A percentile compares a stretch with the other conserved stretches of the same genome.
These are phyloP conservation scores for Nycticryphes semicollaris DNA, from an alignment of 2,113 vertebrate species.

Conservation along the genomic window DNA sequence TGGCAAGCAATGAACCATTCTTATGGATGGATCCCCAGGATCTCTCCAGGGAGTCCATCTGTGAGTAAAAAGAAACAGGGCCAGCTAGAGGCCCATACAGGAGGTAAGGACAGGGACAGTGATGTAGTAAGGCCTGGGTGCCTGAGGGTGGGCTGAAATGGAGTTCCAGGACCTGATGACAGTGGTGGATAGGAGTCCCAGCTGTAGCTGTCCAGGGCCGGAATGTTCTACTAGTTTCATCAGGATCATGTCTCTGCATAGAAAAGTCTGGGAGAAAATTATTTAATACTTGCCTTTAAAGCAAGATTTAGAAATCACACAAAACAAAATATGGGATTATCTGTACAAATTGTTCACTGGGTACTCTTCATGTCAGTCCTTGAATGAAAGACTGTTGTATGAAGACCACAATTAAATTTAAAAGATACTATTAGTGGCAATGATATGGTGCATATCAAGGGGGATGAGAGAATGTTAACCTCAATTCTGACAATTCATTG, in stretches of 20 bases:
- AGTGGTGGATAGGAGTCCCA: not conserved
- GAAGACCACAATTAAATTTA: not conserved
- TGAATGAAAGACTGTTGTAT: not conserved
- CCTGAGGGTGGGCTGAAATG: not conserved
- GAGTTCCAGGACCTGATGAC: not conserved
- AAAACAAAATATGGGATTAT: not conserved
- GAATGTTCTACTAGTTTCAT: not conserved
- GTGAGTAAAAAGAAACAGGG: not conserved
- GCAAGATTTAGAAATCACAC: not conserved
- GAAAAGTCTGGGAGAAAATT: not conserved
- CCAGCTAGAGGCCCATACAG: not conserved
- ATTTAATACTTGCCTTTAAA: not conserved
- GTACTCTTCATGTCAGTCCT: not conserved
- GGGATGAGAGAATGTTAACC: not conserved
- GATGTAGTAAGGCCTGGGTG: not conserved
- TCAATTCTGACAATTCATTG: not conserved
- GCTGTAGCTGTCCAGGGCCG: not conserved
- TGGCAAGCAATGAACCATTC: accelerated
- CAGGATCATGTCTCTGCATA: not conserved
- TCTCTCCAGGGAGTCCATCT: not conserved
- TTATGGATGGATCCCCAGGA: too few relatives aligned
- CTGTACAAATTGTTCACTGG: not conserved
- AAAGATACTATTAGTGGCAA: accelerated
- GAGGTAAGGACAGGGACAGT: not conserved
- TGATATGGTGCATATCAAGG: not conserved